phyloP scores from a whole-genome alignment of 2,888 invertebrate species.

The Heterodera filipjevi region DNA sequence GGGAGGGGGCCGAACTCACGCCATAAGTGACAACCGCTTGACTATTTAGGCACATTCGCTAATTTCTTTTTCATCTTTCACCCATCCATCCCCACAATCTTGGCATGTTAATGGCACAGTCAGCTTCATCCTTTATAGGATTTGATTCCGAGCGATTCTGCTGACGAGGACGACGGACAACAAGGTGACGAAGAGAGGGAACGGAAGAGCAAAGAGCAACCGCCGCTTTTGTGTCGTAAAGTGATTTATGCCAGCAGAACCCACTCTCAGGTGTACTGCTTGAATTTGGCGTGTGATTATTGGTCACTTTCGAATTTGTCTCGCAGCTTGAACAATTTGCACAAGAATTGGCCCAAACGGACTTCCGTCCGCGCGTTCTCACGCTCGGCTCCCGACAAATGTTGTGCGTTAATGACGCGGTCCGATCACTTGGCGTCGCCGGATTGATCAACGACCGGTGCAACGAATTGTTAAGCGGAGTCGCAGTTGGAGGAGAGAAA shows the following conservation, averaged over 20 bases:
- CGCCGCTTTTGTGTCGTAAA: conserved; percentile 64
- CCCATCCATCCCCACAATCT: no score
- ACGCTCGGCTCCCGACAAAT: conserved; percentile 69
- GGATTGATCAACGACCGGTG: conserved; percentile 56
- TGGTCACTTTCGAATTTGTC: not conserved
- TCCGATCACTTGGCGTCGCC: conserved; percentile 66
- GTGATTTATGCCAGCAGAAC: conserved; percentile 93
- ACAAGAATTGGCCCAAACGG: conserved; percentile 80
- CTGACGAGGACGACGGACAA: conserved; percentile 14
- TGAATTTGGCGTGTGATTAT: not conserved
- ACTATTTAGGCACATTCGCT: no score
- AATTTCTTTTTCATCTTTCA: no score
- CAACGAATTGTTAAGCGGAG: conserved; percentile 52
- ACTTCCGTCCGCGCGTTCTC: conserved; percentile 64
- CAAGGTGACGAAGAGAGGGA: conserved; percentile 6
- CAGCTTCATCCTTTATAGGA: conserved; percentile 24
- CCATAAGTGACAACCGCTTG: no score
- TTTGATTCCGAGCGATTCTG: conserved; percentile 15
- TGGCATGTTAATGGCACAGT: no score
- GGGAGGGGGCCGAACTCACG: no score
- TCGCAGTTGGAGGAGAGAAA: conserved; percentile 32
- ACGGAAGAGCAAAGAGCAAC: not conserved
- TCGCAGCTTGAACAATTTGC: conserved; percentile 87
- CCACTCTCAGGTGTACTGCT: conserved; percentile 73
- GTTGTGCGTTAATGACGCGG: conserved; percentile 82